A percentile compares a stretch with the other conserved stretches of the same genome.
These are phyloP conservation scores for Phengaris arion DNA, from an alignment of 2,888 invertebrate genomes.

Conservation along the genomic window DNA sequence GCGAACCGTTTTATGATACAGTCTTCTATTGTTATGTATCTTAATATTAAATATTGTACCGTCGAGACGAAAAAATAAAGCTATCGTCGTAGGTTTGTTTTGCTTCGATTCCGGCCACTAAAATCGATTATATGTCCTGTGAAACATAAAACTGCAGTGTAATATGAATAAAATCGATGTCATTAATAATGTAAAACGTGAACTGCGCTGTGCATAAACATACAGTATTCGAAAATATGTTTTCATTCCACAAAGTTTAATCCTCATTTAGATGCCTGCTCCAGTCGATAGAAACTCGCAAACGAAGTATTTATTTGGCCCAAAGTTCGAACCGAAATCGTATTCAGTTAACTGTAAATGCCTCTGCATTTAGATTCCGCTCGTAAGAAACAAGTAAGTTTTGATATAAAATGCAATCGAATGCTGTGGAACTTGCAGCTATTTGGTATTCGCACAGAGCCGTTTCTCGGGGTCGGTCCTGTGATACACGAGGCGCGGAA, in stretches of 20 bases:
- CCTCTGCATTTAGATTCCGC: conserved; percentile 32
- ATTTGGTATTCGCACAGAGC: conserved; percentile 45
- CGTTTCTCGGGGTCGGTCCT: conserved; percentile 46
- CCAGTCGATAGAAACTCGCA: conserved; percentile 22
- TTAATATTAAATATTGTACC: neutral
- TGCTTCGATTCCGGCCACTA: neutral
- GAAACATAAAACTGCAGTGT: neutral
- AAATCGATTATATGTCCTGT: too few species aligned
- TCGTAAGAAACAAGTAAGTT: conserved; percentile 33
- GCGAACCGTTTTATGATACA: neutral
- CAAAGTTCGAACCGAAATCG: conserved; percentile 27
- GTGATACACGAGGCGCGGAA: conserved; percentile 39
- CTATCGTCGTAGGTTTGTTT: neutral
- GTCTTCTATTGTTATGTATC: neutral
- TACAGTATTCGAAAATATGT: conserved; percentile 13
- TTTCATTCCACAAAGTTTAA: conserved; percentile 24
- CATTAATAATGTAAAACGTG: neutral
- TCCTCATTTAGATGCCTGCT: conserved; percentile 23
- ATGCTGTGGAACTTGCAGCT: conserved; percentile 35
- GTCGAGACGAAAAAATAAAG: neutral
- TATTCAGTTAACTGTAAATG: conserved; percentile 27
- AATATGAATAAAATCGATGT: neutral
- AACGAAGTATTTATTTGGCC: conserved; percentile 27
- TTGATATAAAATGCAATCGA: conserved; percentile 37
- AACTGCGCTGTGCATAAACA: neutral